A percentile compares a stretch with the other conserved stretches of the same genome.
Evolutionary conservation across 2,113 vertebrate species (phyloP).

Genomic region (Circaetus gallicus): DNA sequence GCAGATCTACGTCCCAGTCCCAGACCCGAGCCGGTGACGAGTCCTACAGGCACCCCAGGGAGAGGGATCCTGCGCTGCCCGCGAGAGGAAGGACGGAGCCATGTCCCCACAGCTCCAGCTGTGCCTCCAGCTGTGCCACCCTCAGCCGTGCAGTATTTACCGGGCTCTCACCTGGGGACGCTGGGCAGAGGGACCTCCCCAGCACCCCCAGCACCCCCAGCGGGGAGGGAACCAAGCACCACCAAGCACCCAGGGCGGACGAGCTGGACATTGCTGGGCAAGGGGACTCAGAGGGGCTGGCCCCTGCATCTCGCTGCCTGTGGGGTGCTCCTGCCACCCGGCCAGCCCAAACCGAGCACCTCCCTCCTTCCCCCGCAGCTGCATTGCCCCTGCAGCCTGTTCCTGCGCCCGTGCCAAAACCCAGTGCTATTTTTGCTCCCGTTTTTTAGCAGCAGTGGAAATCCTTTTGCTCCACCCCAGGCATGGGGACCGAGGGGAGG

Average conservation of each 20-base stretch:
- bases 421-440: constrained; percentile 40
- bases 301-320: neutral
- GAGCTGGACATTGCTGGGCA: rapidly evolving
- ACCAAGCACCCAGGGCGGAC: neutral
- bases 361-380: constrained; percentile 18
- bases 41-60: neutral
- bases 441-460: constrained; percentile 37
- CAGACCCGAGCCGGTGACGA: neutral
- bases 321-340: neutral
- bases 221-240: neutral
- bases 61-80: rapidly evolving
- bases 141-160: rapidly evolving
- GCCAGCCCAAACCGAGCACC: neutral
- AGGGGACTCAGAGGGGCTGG: neutral
- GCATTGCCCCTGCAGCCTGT: constrained; percentile 59
- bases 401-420: constrained; percentile 50
- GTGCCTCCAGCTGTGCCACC: neutral
- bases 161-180: neutral
- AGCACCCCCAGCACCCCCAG: neutral
- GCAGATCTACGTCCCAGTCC: neutral
- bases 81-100: neutral
- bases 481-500: neutral
- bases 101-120: neutral
- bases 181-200: neutral
- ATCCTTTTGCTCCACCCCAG: constrained; percentile 29